Conservation (phyloP, 2,113 vertebrate species). For the Xiphias gladius region DNA sequence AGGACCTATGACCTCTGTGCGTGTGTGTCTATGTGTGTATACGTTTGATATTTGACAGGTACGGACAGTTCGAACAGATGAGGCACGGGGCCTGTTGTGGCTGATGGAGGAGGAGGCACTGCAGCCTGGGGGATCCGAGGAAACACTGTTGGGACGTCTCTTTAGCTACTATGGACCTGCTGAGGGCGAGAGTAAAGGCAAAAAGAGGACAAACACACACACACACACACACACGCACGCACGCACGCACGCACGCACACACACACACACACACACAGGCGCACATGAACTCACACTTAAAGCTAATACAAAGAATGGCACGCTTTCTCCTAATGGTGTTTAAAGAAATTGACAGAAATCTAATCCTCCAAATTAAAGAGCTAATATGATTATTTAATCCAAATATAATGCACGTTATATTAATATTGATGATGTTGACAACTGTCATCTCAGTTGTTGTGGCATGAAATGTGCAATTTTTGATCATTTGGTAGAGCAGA, state of each 20-base stretch:
- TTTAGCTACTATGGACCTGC: conserved; percentile 95
- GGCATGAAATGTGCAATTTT: neutral
- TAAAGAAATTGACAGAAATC: neutral
- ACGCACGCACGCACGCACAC: neutral
- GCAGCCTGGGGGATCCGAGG: conserved; percentile 90
- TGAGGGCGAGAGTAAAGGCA: conserved; percentile 92
- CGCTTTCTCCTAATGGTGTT: neutral
- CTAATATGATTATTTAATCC: conserved; percentile 1
- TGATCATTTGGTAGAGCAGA: neutral
- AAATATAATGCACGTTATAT: neutral
- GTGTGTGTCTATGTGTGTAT: conserved; percentile 18
- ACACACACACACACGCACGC: neutral
- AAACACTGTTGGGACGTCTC: conserved; percentile 90
- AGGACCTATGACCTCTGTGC: neutral
- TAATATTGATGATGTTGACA: conserved; percentile 2
- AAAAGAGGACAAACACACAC: conserved; percentile 5
- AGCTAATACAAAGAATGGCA: neutral
- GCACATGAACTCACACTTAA: neutral
- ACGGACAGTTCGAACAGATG: conserved; percentile 88
- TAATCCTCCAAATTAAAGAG: neutral
- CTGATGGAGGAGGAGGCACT: conserved; percentile 95
- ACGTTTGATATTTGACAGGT: conserved; percentile 84
- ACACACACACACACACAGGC: neutral
- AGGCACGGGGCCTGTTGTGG: conserved; percentile 95
- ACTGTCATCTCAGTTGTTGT: neutral